Conservation (phyloP, 2,888 invertebrate species). For the Calephelis perditalis region DNA sequence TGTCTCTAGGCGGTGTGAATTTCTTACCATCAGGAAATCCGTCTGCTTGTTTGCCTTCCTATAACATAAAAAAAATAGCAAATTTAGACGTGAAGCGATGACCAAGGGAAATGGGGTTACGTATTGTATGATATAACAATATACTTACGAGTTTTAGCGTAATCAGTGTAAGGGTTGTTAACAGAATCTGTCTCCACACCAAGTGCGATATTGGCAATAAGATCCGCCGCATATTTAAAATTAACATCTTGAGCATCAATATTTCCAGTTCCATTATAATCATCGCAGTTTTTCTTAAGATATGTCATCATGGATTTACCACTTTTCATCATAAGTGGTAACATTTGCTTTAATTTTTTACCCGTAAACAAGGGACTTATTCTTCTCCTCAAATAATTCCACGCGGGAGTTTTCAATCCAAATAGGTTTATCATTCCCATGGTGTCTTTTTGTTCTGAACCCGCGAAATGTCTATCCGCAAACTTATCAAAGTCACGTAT, state of each 20-base stretch:
- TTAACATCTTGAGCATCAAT: constrained; percentile 33
- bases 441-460: constrained; percentile 33
- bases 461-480: constrained; percentile 33
- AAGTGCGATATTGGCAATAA: constrained; percentile 34
- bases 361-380: constrained; percentile 31
- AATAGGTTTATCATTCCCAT: constrained; percentile 36
- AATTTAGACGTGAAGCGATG: too few relatives aligned
- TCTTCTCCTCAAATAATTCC: constrained; percentile 34
- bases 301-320: constrained; percentile 32
- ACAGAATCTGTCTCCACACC: constrained; percentile 34
- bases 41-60: too few relatives aligned
- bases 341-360: constrained; percentile 32
- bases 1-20: too few relatives aligned
- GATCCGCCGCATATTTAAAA: constrained; percentile 33
- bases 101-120: too few relatives aligned
- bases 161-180: constrained; percentile 29
- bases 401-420: constrained; percentile 34
- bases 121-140: too few relatives aligned
- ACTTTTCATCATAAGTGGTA: constrained; percentile 33
- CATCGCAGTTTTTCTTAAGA: constrained; percentile 19
- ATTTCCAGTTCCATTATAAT: constrained; percentile 9
- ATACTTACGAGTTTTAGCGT: constrained; percentile 32
- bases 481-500: constrained; percentile 33
- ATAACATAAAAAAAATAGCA: too few relatives aligned
- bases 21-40: too few relatives aligned